Base-by-base conservation (phyloP, 2,888 invertebrate species). In the Eurois occulta region DNA sequence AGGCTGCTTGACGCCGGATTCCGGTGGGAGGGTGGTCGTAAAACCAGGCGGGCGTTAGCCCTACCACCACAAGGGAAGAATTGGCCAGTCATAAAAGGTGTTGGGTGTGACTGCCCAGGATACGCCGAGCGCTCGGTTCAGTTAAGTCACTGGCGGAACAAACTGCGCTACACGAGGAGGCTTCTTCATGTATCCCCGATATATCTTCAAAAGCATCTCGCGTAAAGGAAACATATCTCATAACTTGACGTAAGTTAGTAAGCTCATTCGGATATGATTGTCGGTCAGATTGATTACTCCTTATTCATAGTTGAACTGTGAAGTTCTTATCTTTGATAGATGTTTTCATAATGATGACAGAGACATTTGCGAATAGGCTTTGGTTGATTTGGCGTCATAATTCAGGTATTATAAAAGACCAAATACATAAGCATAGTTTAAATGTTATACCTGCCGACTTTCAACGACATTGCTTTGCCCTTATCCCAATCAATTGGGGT, bases 161-260 rank as follows among this genome's bases (percentile, higher is more conserved):
- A n/a, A n/a, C n/a, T n/a, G n/a, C n/a, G n/a, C n/a, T n/a, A n/a
- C n/a, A n/a, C n/a, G n/a, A n/a, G n/a, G n/a, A n/a, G n/a, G n/a
- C n/a, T n/a, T n/a, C n/a, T n/a, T n/a, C n/a, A n/a, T n/a, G n/a
- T n/a, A n/a, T n/a, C n/a, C n/a, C n/a, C n/a, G n/a, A n/a, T n/a
- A 41, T 80, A 84, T 76, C 75, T 72, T 48, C 68, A 69, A 85
- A 75, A 52, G 28, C 64, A 77, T 81, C 67, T 68, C 10, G 35
- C 32, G 1, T 65, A 67, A 16, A 81, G 86, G 86, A 83, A 81
- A 73, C 70, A 67, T 77, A 83, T 66, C 65, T 69, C 66, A 75
- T 77, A 71, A 58, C 68, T 65, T 77, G 82, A 81, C 71, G 82
- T 85, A 72, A 85, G 55, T 69, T 68, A 69, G 52, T 16, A 83